Evolutionary conservation across 2,888 invertebrate species (phyloP), one percentile per base, ranked within the genome.

Genomic region (Drosophila phalerata): DNA sequence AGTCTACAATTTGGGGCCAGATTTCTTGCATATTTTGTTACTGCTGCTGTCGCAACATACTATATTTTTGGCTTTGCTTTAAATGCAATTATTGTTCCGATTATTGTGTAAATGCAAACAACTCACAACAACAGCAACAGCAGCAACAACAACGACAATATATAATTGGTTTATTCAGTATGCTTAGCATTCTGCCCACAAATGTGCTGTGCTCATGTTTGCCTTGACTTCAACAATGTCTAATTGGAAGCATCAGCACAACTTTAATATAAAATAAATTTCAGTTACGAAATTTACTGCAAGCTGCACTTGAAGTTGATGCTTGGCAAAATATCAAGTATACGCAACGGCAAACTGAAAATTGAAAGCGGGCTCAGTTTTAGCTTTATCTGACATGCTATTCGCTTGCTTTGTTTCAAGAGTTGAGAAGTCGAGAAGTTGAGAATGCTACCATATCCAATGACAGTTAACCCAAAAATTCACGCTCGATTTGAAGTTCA

Each of bases 401-500:
- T 76, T 55, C 78, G 74, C 68, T 78, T 67, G 85, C 85, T 83
- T 75, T 81, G 83, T 79, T 77, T 76, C 68, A 30, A 38, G 57
- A 25, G 40, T 17, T 22, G 32, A 42, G 48, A 34, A 51, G 37
- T 17, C 11, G 25, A 42, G 48, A 34, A 51, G 37, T 17, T n/a
- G 25, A 42, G 48, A 34, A 51, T 30, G 15, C 42, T 56, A 40
- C 58, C 17, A 73, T 74, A 61, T 57, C 55, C 37, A 61, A 63
- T 76, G 68, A 77, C 60, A 60, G 57, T 55, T 63, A 55, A 52
- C 61, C 78, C 64, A 73, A 86, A 84, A 85, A 88, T 88, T 86
- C 67, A 84, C 84, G 84, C 84, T 85, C 89, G 81, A 85, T 85
- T 85, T 87, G 88, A 73, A 69, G 85, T 85, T 84, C 77, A 86